Base-by-base conservation (phyloP, 2,113 vertebrate genomes). In the Choloepus hoffmanni region DNA sequence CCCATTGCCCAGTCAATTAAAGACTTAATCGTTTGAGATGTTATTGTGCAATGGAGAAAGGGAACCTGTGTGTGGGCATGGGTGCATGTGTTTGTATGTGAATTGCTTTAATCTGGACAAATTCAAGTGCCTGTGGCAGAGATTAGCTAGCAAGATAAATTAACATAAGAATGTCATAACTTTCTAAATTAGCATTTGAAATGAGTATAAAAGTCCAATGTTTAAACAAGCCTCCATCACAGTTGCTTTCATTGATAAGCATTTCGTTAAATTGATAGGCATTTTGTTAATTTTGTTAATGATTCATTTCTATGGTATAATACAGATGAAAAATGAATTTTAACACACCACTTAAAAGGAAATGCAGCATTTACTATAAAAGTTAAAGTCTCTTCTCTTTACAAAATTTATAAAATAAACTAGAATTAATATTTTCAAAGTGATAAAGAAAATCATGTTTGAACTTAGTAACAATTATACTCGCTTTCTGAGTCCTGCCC, bases 21-120 rank as follows among this genome's bases (percentile, higher is more conserved):
- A 96, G 70, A 85, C 40, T 88, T 97, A 97, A 85, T 95, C 90
- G 97, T 98, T 96, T 97, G 95, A 95, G 5, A 90, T 95, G 91
- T 58, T 58, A 7, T 58, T 58, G 15, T 58, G 55, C 5, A 58
- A 58, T 58, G 14, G 55, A 4, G 55, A 58, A 19, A 18, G 19
- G 18, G 55, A 58, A 58, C 28, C 26, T 65, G 23, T 74, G 18
- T 23, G 16, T 40, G 33, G 36, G 72, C 14, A 5, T n/a, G 12
- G 58, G 43, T 53, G 43, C 33, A 26, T 18, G 24, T 43, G 65
- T 60, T 7, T 92, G 58, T 60, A 7, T 50, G 23, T 78, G 45
- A 55, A 18, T 63, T 62, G 28, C 73, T 48, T 92, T 60, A 90
- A 78, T 83, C 48, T 14, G 48, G 23, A 40, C 36, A 73, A 93